Evolutionary conservation across 2,888 invertebrate species (phyloP), one percentile per base, ranked within the genome.

Genomic region (Himalopsyche tibetana): DNA sequence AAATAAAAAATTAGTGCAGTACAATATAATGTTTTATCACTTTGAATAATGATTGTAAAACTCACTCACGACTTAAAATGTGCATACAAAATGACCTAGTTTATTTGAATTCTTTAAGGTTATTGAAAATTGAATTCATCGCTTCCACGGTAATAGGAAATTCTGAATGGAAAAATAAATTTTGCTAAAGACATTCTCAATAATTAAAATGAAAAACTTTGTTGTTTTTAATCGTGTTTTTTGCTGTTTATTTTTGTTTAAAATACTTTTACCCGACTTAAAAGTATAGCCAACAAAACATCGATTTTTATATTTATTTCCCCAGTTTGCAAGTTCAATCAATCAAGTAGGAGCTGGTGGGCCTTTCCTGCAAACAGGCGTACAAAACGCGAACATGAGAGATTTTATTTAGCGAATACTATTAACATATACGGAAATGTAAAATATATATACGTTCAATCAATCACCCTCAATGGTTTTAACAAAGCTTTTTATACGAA

Each of bases 311-410:
- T 74, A 74, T 74, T 74, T 74, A 74, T 74, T 74, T 74, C 74
- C 11, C 4, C 12, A 38, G 28, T 74, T 74, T 74, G 36, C 36
- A 74, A 74, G 74, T 36, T 74, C 74, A 28, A 74, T 74, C 74
- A 74, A 74, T 74, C 74, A 74, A 74, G 74, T 74, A 12, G 36
- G 74, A 0, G 74, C 12, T 19, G 63, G 74, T 74, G 74, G 36
- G 36, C 36, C 36, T 74, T 12, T 74, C 74, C 74, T 51, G 74
- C 74, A 74, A 74, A 74, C 74, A 74, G 74, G 74, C 19, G 74
- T 74, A 74, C 74, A 74, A 74, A 74, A 74, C 74, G 74, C 15
- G 74, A 74, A 74, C 74, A 74, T 15, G 74, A 36, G 28, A 74
- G 38, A 74, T 74, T 74, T 74, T 74, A 74, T 74, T 74, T 36